Percentiles rank a stretch among this genome's conserved stretches.
phyloP scores from a whole-genome alignment of 2,888 invertebrate species.

The Linhomoeus sp. region DNA sequence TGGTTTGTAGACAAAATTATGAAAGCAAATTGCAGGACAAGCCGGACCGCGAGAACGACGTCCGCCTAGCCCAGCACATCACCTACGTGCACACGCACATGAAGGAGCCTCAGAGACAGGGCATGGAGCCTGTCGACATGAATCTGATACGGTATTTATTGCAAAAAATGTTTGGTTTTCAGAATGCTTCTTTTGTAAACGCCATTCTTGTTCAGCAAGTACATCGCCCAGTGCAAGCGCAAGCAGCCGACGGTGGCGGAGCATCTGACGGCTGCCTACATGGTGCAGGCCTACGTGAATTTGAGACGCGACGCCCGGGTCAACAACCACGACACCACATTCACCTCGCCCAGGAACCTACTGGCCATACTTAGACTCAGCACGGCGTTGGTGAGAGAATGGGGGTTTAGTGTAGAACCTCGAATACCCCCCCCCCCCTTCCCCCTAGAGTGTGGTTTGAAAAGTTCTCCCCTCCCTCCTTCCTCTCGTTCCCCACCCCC shows the following conservation, averaged over 20 bases:
- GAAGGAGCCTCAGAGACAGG: slow-evolving; percentile 54
- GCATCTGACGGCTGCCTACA: slow-evolving; percentile 61
- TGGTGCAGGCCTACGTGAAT: slow-evolving; percentile 47
- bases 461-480: too few species aligned
- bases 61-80: slow-evolving; percentile 77
- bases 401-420: too few species aligned
- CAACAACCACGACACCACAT: slow-evolving; percentile 68
- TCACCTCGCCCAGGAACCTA: slow-evolving; percentile 86
- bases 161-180: too few species aligned
- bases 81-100: slow-evolving; percentile 86
- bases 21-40: slow-evolving; percentile 34
- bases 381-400: slow-evolving; percentile 58
- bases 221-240: slow-evolving; percentile 69
- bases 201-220: slow-evolving; percentile 28
- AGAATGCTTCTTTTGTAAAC: neutral
- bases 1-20: too few species aligned
- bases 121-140: slow-evolving; percentile 36
- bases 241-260: slow-evolving; percentile 70
- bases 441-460: too few species aligned
- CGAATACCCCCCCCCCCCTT: too few species aligned
- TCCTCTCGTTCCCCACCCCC: too few species aligned
- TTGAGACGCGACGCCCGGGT: slow-evolving; percentile 57
- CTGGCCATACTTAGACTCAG: slow-evolving; percentile 75
- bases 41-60: slow-evolving; percentile 46
- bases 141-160: neutral